Percentiles rank a stretch among this genome's conserved stretches.
These are phyloP conservation scores for Dipodomys spectabilis DNA, from an alignment of 2,113 vertebrate genomes.

Conservation along the genomic window DNA sequence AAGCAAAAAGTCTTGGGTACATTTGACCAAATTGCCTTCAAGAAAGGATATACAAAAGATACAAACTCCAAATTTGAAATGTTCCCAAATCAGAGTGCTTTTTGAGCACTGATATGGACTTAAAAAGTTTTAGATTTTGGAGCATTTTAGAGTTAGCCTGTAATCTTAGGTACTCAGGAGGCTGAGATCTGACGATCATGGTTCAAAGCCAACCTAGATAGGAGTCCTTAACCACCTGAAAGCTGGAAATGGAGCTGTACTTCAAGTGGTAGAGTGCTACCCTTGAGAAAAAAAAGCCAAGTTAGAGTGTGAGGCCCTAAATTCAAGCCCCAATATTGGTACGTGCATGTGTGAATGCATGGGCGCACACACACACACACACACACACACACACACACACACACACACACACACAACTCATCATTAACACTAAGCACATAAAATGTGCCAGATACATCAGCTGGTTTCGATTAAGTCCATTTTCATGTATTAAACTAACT, in stretches of 20 bases:
- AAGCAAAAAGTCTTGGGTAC: constrained; percentile 9
- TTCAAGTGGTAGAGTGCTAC: too few relatives aligned
- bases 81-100: neutral
- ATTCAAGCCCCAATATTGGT: too few relatives aligned
- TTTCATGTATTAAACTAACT: constrained; percentile 10
- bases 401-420: neutral
- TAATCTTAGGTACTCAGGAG: neutral
- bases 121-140: neutral
- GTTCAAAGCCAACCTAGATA: too few relatives aligned
- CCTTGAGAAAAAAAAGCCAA: too few relatives aligned
- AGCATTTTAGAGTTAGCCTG: neutral
- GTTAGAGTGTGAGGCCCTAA: too few relatives aligned
- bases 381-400: too few relatives aligned
- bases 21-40: constrained; percentile 20
- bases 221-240: too few relatives aligned
- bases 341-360: too few relatives aligned
- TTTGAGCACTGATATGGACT: neutral
- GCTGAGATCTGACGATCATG: neutral
- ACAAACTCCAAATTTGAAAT: neutral
- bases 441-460: neutral
- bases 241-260: too few relatives aligned
- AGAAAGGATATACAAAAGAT: neutral
- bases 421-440: neutral
- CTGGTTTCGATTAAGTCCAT: neutral
- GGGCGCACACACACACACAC: too few relatives aligned